Conservation (phyloP, 2,113 vertebrate genomes). For the Menidia beryllina region DNA sequence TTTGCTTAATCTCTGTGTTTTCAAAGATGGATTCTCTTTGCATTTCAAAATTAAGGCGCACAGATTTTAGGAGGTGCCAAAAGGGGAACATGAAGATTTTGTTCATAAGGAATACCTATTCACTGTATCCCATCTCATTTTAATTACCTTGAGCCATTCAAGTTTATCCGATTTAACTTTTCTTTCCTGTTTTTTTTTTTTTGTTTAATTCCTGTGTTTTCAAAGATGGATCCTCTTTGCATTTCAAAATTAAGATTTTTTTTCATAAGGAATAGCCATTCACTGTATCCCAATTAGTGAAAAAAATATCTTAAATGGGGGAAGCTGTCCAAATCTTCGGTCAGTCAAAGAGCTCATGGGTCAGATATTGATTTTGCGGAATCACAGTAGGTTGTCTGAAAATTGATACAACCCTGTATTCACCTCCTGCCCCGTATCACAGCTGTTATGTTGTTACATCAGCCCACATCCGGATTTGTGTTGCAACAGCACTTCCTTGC, state of each 20-base stretch:
- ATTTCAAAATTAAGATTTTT: constrained; percentile 30
- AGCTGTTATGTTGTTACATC: not conserved
- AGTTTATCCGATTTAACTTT: too few species aligned
- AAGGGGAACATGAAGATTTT: constrained; percentile 35
- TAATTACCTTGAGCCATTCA: too few species aligned
- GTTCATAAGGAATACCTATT: not conserved
- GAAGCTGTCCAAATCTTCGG: too few species aligned
- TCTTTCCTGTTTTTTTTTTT: too few species aligned
- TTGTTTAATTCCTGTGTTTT: not conserved
- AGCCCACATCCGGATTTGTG: not conserved
- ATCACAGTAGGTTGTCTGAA: not conserved
- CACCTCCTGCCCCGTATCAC: not conserved
- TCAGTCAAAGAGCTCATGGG: too few species aligned
- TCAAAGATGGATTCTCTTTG: constrained; percentile 17
- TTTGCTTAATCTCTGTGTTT: not conserved
- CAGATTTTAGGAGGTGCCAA: constrained; percentile 14
- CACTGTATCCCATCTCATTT: too few species aligned
- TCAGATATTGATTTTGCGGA: not conserved
- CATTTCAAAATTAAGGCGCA: constrained; percentile 27
- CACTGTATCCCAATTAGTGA: too few species aligned
- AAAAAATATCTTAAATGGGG: too few species aligned
- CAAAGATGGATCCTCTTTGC: constrained; percentile 19
- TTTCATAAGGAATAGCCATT: too few species aligned
- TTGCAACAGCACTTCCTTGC: not conserved
- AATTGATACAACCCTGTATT: not conserved